Conservation (phyloP, 2,797 vertebrate species). For the Sebastes oblongus region DNA sequence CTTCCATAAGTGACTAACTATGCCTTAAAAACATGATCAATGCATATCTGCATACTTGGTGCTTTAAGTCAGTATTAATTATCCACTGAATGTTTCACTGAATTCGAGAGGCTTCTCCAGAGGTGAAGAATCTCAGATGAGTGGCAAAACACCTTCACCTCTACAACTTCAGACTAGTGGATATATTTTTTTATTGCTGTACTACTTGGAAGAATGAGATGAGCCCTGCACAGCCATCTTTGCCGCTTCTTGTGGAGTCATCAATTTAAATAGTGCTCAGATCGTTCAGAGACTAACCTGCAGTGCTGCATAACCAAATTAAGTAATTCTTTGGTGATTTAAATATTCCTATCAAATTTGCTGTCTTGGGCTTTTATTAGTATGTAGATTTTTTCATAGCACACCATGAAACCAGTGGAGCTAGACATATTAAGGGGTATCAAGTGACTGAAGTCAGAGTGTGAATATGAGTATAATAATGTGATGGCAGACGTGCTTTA, state of each 20-base stretch:
- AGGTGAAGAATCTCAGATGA: not conserved
- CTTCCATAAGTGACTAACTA: not conserved
- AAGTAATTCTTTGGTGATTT: constrained; percentile 14
- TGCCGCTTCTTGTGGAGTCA: constrained; percentile 4
- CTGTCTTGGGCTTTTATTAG: constrained; percentile 24
- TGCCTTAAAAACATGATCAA: not conserved
- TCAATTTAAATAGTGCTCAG: constrained; percentile 6
- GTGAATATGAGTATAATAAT: constrained; percentile 15
- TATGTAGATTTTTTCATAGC: constrained; percentile 9
- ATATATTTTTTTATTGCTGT: not conserved
- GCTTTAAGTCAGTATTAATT: not conserved
- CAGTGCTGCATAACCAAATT: constrained; percentile 12
- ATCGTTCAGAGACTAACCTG: constrained; percentile 11
- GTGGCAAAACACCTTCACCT: not conserved
- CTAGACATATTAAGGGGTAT: constrained; percentile 10
- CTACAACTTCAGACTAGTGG: not conserved
- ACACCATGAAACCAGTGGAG: constrained; percentile 14
- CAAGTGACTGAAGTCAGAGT: constrained; percentile 4
- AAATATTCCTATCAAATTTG: constrained; percentile 33
- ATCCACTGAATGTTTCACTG: not conserved
- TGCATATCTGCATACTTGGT: not conserved
- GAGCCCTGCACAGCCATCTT: not conserved
- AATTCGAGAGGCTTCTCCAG: not conserved
- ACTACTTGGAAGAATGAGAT: not conserved
- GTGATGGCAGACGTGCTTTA: constrained; percentile 15